These are phyloP conservation scores for Pectinophora gossypiella DNA, from an alignment of 1,140 invertebrate genomes.

Conservation along the genomic window DNA sequence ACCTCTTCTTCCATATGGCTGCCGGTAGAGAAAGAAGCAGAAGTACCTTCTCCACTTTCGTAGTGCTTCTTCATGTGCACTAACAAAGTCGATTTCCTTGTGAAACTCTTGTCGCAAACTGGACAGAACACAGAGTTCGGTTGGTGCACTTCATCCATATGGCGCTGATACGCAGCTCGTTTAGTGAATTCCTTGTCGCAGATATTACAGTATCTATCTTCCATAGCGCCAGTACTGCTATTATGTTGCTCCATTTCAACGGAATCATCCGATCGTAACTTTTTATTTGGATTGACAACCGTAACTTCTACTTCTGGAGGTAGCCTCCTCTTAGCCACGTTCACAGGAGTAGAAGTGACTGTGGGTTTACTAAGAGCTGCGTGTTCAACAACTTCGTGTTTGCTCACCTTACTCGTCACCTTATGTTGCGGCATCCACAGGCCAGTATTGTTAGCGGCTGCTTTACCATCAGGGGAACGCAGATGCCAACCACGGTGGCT, in stretches of 20 bases:
- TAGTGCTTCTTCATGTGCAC: constrained; percentile 76
- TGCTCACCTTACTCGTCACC: constrained; percentile 70
- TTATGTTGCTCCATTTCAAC: constrained; percentile 49
- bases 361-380: constrained; percentile 33
- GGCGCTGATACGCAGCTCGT: constrained; percentile 71
- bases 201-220: constrained; percentile 76
- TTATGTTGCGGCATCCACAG: constrained; percentile 74
- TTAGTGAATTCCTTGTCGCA: constrained; percentile 78
- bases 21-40: constrained; percentile 20
- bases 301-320: constrained; percentile 72
- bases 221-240: constrained; percentile 28
- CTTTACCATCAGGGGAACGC: constrained; percentile 72
- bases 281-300: constrained; percentile 69
- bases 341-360: constrained; percentile 26
- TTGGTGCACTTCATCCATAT: constrained; percentile 75
- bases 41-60: constrained; percentile 51
- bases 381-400: constrained; percentile 62
- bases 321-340: constrained; percentile 52
- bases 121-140: constrained; percentile 66
- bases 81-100: constrained; percentile 68
- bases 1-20: constrained; percentile 37
- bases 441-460: constrained; percentile 68
- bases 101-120: constrained; percentile 76
- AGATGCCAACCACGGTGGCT: constrained; percentile 79
- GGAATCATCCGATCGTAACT: constrained; percentile 62